Conservation (phyloP, 2,113 vertebrate genomes). For the Platanista minor region DNA sequence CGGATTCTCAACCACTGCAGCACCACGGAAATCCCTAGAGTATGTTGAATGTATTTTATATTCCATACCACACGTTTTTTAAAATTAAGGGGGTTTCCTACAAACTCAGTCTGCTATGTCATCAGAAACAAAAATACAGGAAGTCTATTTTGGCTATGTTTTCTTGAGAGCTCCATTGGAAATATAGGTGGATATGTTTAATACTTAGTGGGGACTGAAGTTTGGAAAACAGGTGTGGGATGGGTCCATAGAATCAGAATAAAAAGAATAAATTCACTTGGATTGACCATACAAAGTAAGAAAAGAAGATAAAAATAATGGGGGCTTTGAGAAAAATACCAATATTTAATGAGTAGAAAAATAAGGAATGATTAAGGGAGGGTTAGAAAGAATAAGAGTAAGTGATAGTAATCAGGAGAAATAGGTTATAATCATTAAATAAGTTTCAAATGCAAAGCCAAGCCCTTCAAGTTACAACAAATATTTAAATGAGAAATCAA, state of each 20-base stretch:
- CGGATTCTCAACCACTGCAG: no score
- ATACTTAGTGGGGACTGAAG: neutral
- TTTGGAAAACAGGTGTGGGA: neutral
- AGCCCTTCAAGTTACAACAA: neutral
- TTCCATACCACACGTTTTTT: neutral
- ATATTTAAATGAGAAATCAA: neutral
- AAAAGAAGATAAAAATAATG: neutral
- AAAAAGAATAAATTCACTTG: neutral
- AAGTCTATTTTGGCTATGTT: neutral
- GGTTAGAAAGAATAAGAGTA: neutral
- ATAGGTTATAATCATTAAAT: neutral
- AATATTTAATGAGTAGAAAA: neutral
- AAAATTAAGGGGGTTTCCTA: neutral
- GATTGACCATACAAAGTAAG: neutral
- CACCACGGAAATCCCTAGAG: no score
- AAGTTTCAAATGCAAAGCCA: neutral
- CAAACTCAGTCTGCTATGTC: neutral
- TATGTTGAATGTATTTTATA: neutral
- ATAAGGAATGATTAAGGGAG: neutral
- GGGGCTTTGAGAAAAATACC: neutral
- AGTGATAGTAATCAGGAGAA: neutral
- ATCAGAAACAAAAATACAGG: neutral
- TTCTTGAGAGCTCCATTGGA: neutral
- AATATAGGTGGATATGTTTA: neutral
- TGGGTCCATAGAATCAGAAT: neutral